phyloP scores from a whole-genome alignment of 2,888 invertebrate species.

The Philonicus albiceps region DNA sequence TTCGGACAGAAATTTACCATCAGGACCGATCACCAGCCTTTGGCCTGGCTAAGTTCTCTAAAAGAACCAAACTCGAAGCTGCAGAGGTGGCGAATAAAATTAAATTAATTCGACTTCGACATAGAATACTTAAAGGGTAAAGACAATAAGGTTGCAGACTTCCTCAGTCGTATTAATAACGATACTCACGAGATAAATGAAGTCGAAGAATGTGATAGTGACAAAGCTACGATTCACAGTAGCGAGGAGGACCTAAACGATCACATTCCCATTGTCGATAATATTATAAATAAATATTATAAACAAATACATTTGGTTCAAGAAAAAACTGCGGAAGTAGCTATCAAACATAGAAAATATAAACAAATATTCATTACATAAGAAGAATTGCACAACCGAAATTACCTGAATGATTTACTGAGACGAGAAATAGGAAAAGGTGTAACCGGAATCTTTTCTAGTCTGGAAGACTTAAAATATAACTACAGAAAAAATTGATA shows the following conservation, averaged over 20 bases:
- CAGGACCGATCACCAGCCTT: constrained; percentile 53
- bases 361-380: not conserved
- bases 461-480: not conserved
- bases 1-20: constrained; percentile 52
- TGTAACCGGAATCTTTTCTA: not conserved
- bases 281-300: not conserved
- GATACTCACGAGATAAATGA: not conserved
- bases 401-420: not conserved
- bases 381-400: not conserved
- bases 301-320: not conserved
- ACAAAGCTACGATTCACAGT: not conserved
- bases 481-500: not conserved
- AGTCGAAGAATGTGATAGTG: not conserved
- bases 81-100: constrained; percentile 52
- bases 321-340: not conserved
- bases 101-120: constrained; percentile 50
- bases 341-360: not conserved
- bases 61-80: constrained; percentile 55
- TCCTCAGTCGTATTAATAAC: not conserved
- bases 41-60: constrained; percentile 48
- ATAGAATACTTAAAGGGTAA: constrained; percentile 41
- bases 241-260: not conserved
- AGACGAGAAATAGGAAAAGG: not conserved
- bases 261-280: not conserved
- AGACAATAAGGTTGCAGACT: not conserved